Percentiles rank a stretch among this genome's conserved stretches.
Conservation (phyloP, 2,113 vertebrate genomes). For the Leptocoma aspasia region DNA sequence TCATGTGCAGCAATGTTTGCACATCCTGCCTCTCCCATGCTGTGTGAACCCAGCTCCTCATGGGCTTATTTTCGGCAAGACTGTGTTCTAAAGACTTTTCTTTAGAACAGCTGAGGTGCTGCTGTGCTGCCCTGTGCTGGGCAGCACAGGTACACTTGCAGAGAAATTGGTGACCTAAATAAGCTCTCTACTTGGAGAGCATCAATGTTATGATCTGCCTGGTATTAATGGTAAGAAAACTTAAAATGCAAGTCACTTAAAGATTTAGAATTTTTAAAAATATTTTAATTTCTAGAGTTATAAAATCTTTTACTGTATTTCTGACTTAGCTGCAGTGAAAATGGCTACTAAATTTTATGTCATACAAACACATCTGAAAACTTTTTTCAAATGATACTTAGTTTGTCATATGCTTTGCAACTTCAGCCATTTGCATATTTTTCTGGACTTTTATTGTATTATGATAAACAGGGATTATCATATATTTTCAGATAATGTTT, state of each 20-base stretch:
- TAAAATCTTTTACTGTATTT: not conserved
- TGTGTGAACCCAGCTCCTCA: not conserved
- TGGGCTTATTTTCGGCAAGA: not conserved
- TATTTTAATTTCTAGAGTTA: not conserved
- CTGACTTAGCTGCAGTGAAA: not conserved
- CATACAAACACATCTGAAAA: conserved; percentile 28
- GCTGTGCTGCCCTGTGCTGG: not conserved
- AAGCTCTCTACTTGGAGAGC: not conserved
- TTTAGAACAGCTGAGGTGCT: not conserved
- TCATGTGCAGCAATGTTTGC: not conserved
- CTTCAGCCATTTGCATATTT: conserved; percentile 67
- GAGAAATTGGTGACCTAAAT: not conserved
- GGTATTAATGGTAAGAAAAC: not conserved
- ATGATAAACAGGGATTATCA: conserved; percentile 79
- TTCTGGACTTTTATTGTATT: conserved; percentile 65
- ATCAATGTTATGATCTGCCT: not conserved
- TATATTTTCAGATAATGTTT: conserved; percentile 76
- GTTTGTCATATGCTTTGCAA: conserved; percentile 58
- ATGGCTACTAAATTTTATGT: not conserved
- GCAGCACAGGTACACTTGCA: not conserved
- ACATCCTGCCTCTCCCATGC: not conserved
- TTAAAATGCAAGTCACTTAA: not conserved
- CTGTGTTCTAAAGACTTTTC: not conserved
- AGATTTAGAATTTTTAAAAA: not conserved
- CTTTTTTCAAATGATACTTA: conserved; percentile 50